These are phyloP conservation scores for Halictus quadricinctus DNA, from an alignment of 2,888 invertebrate species.

Conservation along the genomic window DNA sequence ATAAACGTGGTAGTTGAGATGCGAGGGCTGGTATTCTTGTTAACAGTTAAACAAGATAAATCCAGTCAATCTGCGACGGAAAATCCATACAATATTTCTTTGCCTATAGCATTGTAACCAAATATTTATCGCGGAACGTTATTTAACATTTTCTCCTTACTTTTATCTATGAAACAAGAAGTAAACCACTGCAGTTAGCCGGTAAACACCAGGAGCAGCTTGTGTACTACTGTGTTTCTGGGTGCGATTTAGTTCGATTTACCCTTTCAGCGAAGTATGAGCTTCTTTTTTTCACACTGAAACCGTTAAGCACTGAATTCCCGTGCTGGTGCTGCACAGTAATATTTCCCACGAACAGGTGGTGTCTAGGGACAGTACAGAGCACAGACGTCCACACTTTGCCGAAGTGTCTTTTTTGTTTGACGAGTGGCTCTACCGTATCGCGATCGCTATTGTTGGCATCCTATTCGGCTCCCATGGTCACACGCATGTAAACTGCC, in stretches of 20 bases:
- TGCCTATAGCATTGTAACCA: too few species aligned
- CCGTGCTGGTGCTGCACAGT: conserved; percentile 11
- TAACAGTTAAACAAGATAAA: too few species aligned
- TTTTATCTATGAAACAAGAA: too few species aligned
- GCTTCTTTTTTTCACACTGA: neutral
- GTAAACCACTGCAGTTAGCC: neutral
- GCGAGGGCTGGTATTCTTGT: too few species aligned
- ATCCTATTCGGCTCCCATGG: conserved; percentile 26
- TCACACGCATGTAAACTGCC: neutral
- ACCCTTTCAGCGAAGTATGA: neutral
- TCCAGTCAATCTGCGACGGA: too few species aligned
- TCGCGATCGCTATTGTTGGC: conserved; percentile 59
- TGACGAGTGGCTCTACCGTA: conserved; percentile 57
- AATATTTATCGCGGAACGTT: too few species aligned
- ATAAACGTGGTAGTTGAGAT: too few species aligned
- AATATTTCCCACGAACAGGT: conserved; percentile 72
- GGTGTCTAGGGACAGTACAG: conserved; percentile 54
- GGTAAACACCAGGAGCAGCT: neutral
- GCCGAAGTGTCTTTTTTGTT: conserved; percentile 65
- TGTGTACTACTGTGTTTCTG: neutral
- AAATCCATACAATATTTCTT: too few species aligned
- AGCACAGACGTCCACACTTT: conserved; percentile 43
- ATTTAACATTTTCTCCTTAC: too few species aligned
- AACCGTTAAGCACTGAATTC: conserved; percentile 22
- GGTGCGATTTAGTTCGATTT: neutral